Percentiles rank a stretch among this genome's conserved stretches.
These are phyloP conservation scores for Cryptophagus acutangulus DNA, from an alignment of 2,888 invertebrate genomes.

Conservation along the genomic window DNA sequence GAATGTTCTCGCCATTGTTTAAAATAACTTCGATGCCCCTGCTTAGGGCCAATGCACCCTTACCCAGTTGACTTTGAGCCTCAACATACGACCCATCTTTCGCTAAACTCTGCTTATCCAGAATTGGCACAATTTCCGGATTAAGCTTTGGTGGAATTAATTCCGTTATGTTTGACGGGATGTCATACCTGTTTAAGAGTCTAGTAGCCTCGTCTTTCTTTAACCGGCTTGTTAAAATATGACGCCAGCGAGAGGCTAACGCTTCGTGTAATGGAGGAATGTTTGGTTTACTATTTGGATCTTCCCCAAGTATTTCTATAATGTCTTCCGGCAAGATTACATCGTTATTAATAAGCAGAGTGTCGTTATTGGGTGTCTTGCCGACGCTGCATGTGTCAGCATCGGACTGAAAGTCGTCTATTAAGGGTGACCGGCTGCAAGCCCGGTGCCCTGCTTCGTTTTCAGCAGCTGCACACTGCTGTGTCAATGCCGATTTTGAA, in stretches of 20 bases:
- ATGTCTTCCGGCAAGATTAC: conserved; percentile 10
- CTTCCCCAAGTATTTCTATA: conserved; percentile 11
- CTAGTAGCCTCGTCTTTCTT: conserved; percentile 12
- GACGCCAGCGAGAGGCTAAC: conserved; percentile 9
- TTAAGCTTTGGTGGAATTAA: not conserved
- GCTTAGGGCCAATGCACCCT: too few relatives aligned
- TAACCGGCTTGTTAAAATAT: conserved; percentile 6
- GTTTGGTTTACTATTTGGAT: too few relatives aligned
- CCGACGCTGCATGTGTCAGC: too few relatives aligned
- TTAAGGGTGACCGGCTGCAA: too few relatives aligned
- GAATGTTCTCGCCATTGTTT: not conserved
- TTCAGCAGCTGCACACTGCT: too few relatives aligned
- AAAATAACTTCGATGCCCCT: too few relatives aligned
- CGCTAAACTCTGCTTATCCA: not conserved
- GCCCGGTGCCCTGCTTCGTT: too few relatives aligned
- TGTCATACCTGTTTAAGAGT: conserved; percentile 10
- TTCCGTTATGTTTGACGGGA: conserved; percentile 6
- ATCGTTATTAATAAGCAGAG: conserved; percentile 12
- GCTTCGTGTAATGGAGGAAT: too few relatives aligned
- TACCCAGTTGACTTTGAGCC: too few relatives aligned
- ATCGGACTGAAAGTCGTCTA: too few relatives aligned
- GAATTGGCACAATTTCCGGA: not conserved
- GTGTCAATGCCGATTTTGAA: too few relatives aligned
- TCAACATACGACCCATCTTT: not conserved
- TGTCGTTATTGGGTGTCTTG: too few relatives aligned